Evolutionary conservation across 2,113 vertebrate genomes (phyloP).

Genomic region (Dinomys branickii): DNA sequence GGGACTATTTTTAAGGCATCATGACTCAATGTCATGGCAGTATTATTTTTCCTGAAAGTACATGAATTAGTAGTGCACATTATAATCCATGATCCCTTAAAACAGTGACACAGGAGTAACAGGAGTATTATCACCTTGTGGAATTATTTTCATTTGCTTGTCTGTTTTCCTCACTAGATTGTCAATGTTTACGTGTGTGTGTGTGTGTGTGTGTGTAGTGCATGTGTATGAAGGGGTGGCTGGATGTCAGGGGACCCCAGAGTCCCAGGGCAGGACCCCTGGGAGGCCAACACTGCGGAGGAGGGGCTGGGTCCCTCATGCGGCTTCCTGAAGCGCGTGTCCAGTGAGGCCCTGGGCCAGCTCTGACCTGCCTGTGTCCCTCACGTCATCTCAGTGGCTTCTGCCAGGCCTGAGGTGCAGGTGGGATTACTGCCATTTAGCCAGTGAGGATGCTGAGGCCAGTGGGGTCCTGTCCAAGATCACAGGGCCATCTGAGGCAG

Average conservation of each 20-base stretch:
- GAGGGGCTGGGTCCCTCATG: background rate
- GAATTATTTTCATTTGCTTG: background rate
- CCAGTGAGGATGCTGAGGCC: background rate
- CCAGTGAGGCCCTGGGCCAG: background rate
- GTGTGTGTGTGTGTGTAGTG: background rate
- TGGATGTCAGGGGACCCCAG: background rate
- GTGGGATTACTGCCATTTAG: background rate
- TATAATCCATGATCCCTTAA: background rate
- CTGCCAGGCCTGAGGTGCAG: background rate
- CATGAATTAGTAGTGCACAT: background rate
- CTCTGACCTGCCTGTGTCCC: background rate
- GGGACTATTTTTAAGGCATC: background rate
- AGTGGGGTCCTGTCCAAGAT: background rate
- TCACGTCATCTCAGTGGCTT: background rate
- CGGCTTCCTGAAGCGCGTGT: background rate
- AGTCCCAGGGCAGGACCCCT: background rate
- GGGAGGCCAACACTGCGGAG: background rate
- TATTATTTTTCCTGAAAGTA: constrained; percentile 19
- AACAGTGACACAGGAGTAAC: background rate
- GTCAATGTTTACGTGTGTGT: background rate
- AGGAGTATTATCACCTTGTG: too few species aligned
- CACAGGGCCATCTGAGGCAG: background rate
- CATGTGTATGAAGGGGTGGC: too few species aligned
- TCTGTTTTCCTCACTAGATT: background rate
- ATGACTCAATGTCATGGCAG: constrained; percentile 18